Evolutionary conservation across 2,888 invertebrate species (phyloP).

Genomic region (Agrypnus murinus): DNA sequence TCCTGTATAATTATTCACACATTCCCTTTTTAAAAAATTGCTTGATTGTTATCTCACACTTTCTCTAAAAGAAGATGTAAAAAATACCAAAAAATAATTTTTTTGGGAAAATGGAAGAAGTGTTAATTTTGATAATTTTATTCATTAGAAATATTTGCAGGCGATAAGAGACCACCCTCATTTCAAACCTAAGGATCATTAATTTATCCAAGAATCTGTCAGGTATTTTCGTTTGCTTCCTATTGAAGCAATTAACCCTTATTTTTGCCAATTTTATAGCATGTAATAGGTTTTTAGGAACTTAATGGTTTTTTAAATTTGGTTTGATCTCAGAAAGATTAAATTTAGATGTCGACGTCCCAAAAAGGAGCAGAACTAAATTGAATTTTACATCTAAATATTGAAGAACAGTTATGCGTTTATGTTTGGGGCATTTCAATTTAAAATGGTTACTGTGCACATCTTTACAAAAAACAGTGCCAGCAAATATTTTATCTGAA

Average conservation of each 20-base stretch:
- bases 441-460: too few relatives aligned
- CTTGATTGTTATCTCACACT: slow-evolving; percentile 52
- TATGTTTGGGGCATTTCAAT: too few relatives aligned
- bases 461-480: too few relatives aligned
- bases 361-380: too few relatives aligned
- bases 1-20: slow-evolving; percentile 56
- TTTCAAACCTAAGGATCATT: neutral
- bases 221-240: slow-evolving; percentile 1
- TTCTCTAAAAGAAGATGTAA: neutral
- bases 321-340: slow-evolving; percentile 7
- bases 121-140: too few relatives aligned
- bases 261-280: slow-evolving; percentile 8
- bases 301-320: slow-evolving; percentile 21
- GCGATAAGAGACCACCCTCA: slow-evolving; percentile 25
- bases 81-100: too few relatives aligned
- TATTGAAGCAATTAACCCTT: neutral
- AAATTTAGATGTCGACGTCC: slow-evolving; percentile 12
- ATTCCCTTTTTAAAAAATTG: slow-evolving; percentile 49
- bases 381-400: too few relatives aligned
- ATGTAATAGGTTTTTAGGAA: neutral
- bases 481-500: too few relatives aligned
- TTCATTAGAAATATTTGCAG: slow-evolving; percentile 11
- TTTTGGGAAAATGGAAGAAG: too few relatives aligned
- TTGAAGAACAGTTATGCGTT: too few relatives aligned
- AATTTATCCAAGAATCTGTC: slow-evolving; percentile 13